Evolutionary conservation across 2,113 vertebrate species (phyloP).

Genomic region (Naja naja): DNA sequence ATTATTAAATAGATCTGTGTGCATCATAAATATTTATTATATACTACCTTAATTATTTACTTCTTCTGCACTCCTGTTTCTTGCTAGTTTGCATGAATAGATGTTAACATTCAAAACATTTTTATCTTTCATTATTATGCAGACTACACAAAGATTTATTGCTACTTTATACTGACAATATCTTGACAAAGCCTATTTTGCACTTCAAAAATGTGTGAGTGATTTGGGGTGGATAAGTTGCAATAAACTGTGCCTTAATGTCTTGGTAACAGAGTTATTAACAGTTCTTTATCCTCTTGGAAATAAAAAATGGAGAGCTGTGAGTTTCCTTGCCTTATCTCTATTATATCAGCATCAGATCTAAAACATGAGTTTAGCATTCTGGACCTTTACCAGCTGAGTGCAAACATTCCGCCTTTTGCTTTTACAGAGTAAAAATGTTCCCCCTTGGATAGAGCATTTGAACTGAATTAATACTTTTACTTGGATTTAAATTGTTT

Average conservation of each 20-base stretch:
- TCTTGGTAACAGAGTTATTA: not conserved
- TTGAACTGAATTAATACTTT: not conserved
- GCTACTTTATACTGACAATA: constrained; percentile 7
- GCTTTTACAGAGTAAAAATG: not conserved
- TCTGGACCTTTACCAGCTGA: not conserved
- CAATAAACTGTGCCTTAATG: not conserved
- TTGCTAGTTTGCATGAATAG: constrained; percentile 23
- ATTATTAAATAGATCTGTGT: constrained; percentile 28
- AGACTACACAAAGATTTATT: constrained; percentile 14
- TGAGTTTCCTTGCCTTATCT: not conserved
- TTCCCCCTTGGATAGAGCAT: not conserved
- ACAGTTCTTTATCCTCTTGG: constrained; percentile 10
- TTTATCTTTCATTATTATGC: constrained; percentile 8
- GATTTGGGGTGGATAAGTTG: not conserved
- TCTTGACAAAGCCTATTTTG: constrained; percentile 35
- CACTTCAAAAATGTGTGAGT: constrained; percentile 18
- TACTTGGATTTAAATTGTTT: not conserved
- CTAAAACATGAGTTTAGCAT: accelerated
- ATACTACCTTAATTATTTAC: constrained; percentile 22
- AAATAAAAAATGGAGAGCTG: not conserved
- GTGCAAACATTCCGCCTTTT: not conserved
- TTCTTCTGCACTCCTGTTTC: constrained; percentile 14
- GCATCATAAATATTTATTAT: not conserved
- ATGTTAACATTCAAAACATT: constrained; percentile 36
- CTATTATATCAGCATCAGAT: not conserved